These are phyloP conservation scores for Drosophila algonquin DNA, from an alignment of 2,888 invertebrate genomes.

Conservation along the genomic window DNA sequence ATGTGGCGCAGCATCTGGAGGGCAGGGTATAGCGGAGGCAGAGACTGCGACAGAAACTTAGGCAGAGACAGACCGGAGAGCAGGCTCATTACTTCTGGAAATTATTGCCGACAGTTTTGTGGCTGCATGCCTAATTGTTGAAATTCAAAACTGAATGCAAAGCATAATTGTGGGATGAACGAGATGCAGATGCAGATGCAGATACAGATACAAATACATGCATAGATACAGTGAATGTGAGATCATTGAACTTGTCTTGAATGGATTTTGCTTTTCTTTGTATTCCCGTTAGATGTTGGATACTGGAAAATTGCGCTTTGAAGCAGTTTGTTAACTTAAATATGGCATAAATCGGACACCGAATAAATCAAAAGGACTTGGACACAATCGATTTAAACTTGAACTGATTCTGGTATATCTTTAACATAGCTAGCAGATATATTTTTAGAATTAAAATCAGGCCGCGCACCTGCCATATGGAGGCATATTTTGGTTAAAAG, in stretches of 20 bases:
- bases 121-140: constrained; percentile 23
- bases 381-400: too few species aligned
- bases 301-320: not conserved
- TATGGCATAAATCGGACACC: too few species aligned
- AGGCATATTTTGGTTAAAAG: too few species aligned
- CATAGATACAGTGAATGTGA: not conserved
- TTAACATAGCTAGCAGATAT: not conserved
- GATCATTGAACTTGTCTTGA: constrained; percentile 3
- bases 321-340: not conserved
- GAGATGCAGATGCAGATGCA: too few species aligned
- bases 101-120: constrained; percentile 33
- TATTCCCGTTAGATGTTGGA: not conserved
- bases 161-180: not conserved
- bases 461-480: too few species aligned
- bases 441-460: not conserved
- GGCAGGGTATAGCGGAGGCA: not conserved
- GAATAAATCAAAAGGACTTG: too few species aligned
- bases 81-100: constrained; percentile 40
- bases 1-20: not conserved
- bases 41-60: not conserved
- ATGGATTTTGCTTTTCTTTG: constrained; percentile 1
- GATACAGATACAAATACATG: not conserved
- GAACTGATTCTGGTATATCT: not conserved
- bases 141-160: constrained; percentile 17
- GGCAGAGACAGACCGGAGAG: constrained; percentile 7